Percentiles rank a stretch among this genome's conserved stretches.
phyloP scores from a whole-genome alignment of 2,888 invertebrate genomes.

The Lepidochitona cinerea region DNA sequence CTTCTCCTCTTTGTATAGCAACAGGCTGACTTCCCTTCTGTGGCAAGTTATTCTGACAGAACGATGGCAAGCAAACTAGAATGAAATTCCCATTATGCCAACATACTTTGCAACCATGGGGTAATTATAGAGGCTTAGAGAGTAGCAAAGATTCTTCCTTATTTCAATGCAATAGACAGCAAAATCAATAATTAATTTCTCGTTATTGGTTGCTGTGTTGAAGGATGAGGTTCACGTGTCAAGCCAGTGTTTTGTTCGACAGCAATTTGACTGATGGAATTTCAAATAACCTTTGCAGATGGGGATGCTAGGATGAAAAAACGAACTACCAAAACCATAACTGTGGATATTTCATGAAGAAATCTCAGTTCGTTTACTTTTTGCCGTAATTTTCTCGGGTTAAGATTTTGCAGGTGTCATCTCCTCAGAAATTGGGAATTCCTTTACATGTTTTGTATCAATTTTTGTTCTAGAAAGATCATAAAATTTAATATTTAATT shows the following conservation, averaged over 20 bases:
- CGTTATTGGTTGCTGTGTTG: neutral
- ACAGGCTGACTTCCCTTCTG: neutral
- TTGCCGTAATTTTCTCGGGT: too few relatives aligned
- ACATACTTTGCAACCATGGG: slow-evolving; percentile 1
- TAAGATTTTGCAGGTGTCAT: too few relatives aligned
- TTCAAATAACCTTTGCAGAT: neutral
- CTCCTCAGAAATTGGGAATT: too few relatives aligned
- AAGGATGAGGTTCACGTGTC: neutral
- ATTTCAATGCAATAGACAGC: neutral
- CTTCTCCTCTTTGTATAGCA: neutral
- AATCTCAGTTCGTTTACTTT: too few relatives aligned
- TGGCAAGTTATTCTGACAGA: neutral
- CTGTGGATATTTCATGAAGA: too few relatives aligned
- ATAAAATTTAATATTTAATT: too few relatives aligned
- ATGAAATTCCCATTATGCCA: neutral
- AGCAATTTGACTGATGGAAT: neutral
- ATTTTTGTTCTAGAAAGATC: too few relatives aligned
- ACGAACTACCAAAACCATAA: too few relatives aligned
- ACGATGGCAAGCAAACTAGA: neutral
- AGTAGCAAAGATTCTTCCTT: slow-evolving; percentile 6
- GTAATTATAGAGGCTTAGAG: neutral
- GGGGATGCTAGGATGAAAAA: neutral
- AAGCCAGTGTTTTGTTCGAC: neutral
- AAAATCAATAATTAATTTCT: slow-evolving; percentile 9
- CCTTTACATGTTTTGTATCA: too few relatives aligned